Evolutionary conservation across 2,888 invertebrate species (phyloP), one percentile per base, ranked within the genome.

Genomic region (Leucozona laternaria): DNA sequence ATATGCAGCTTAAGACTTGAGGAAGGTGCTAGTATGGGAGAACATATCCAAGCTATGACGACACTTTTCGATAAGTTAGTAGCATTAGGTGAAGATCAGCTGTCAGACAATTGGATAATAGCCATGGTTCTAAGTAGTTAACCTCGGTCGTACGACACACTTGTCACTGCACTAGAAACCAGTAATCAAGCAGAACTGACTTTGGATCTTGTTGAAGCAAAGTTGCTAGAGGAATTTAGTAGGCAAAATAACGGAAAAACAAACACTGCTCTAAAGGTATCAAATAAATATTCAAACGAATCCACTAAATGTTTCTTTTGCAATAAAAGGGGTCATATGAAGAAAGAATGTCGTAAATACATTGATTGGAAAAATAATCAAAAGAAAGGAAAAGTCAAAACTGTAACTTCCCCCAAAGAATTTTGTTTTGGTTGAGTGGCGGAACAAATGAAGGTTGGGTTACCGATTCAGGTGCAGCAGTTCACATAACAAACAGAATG

Each of bases 381-480:
- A 10, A 50, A 45, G n/a, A n/a, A 8, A 17, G 45, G 45, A 45
- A 17, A 45, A 45, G 45, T 45, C 17, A 45, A 45, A 17, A 45
- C 2, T 8, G 45, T 45, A 17, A 45, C 17, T 45, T 45, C 17
- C 8, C 8, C n/a, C 7, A 17, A 45, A 45, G 11, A 45, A 5
- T 45, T 45, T 45, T 45, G 17, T 45, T 45, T 45, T 17, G 8
- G 1, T 45, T 45, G 8, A 45, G 17, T 17, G n/a, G 17, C 5
- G 17, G 17, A 4, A 45, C 11, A 6, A n/a, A 5, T 17, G 17
- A 45, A n/a, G n/a, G n/a, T 7, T n/a, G 17, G 22, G 50, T 20
- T 22, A 50, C 22, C 20, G 31, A 45, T 43, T 62, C 43, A 13
- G 64, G 48, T 2, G 64, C 48, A 17, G 48, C 48, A 34, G 48